These are phyloP conservation scores for Colaptes auratus DNA, from an alignment of 2,113 vertebrate species.

Conservation along the genomic window DNA sequence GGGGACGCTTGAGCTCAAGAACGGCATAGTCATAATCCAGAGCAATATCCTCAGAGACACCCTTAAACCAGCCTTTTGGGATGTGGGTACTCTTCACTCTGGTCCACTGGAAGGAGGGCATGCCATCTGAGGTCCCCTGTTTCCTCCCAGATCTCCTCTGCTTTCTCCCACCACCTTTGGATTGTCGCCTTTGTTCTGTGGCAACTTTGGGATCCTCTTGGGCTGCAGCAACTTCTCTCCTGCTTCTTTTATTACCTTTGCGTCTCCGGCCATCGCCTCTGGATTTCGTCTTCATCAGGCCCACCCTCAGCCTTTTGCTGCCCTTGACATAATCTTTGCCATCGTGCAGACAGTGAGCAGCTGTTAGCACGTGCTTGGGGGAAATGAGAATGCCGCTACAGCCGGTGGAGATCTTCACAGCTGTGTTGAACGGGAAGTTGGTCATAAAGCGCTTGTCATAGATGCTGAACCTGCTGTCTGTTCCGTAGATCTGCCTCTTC, in stretches of 20 bases:
- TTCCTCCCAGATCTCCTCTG: conserved; percentile 62
- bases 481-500: conserved; percentile 91
- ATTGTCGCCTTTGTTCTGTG: conserved; percentile 70
- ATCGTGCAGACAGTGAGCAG: conserved; percentile 93
- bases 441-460: conserved; percentile 88
- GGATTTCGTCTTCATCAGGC: conserved; percentile 86
- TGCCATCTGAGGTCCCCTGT: conserved; percentile 56
- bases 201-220: conserved; percentile 69
- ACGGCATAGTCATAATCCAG: conserved; percentile 94
- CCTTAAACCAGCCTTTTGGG: conserved; percentile 92
- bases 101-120: conserved; percentile 92
- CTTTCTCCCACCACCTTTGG: conserved; percentile 60
- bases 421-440: conserved; percentile 90
- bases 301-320: conserved; percentile 87
- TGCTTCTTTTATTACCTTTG: conserved; percentile 58
- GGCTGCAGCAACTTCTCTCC: conserved; percentile 41
- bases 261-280: conserved; percentile 73
- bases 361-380: conserved; percentile 91
- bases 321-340: conserved; percentile 90
- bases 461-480: conserved; percentile 94
- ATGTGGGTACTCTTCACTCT: conserved; percentile 91
- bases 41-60: conserved; percentile 75
- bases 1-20: conserved; percentile 89
- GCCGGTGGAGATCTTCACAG: conserved; percentile 94
- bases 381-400: conserved; percentile 93